phyloP scores from a whole-genome alignment of 23 tunicate species.

The Trididemnum nubilum region DNA sequence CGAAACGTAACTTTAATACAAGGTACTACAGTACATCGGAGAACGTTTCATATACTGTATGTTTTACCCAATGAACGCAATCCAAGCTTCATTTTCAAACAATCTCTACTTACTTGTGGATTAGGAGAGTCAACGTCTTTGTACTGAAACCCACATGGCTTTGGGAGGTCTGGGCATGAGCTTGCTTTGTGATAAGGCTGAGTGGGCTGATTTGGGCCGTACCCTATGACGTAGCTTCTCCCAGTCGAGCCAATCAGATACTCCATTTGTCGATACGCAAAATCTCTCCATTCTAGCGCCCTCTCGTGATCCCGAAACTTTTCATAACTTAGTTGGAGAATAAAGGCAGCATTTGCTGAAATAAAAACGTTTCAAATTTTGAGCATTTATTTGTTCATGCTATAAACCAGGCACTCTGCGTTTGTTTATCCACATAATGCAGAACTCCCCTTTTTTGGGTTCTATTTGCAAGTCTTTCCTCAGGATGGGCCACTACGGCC shows the following conservation, averaged over 20 bases:
- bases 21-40: too few species aligned
- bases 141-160: constrained; percentile 63
- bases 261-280: constrained; percentile 64
- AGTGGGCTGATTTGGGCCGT: constrained; percentile 63
- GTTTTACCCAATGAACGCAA: too few species aligned
- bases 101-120: constrained; percentile 67
- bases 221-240: constrained; percentile 73
- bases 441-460: too few species aligned
- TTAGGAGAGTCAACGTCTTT: constrained; percentile 47
- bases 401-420: background rate
- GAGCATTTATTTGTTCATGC: too few species aligned
- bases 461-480: too few species aligned
- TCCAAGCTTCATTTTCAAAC: too few species aligned
- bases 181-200: constrained; percentile 93
- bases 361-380: too few species aligned
- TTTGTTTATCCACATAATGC: too few species aligned
- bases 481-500: too few species aligned
- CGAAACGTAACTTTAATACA: too few species aligned
- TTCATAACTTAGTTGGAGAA: constrained; percentile 53
- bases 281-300: constrained; percentile 47
- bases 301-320: constrained; percentile 49
- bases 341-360: constrained; percentile 87
- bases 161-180: constrained; percentile 59
- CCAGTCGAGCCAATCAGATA: constrained; percentile 66
- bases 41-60: too few species aligned